Conservation (phyloP, 1,140 invertebrate genomes). For the Arctopsyche grandis region DNA sequence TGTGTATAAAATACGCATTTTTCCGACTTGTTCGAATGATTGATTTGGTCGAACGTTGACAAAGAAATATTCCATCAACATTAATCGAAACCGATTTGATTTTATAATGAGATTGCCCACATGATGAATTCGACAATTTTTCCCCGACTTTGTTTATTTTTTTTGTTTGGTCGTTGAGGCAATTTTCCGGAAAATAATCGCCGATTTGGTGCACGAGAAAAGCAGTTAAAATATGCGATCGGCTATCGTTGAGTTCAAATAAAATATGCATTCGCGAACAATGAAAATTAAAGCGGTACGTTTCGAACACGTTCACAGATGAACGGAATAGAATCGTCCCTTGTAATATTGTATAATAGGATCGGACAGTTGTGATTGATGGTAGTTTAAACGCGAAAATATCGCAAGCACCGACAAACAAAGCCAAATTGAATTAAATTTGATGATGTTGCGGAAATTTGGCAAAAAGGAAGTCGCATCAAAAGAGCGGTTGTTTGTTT, state of each 20-base stretch:
- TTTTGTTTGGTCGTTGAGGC: background rate
- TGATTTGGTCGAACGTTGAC: background rate
- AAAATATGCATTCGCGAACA: background rate
- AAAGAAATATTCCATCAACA: background rate
- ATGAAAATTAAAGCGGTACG: no score
- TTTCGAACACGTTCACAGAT: no score
- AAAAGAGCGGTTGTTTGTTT: no score
- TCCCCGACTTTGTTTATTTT: background rate
- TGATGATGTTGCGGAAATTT: no score
- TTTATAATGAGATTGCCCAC: conserved; percentile 22
- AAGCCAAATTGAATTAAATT: no score
- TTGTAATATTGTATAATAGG: no score
- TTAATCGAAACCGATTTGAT: conserved; percentile 32
- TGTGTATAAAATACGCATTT: no score
- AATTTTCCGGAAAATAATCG: background rate
- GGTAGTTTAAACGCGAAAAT: no score
- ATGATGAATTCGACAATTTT: background rate
- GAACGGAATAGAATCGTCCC: no score
- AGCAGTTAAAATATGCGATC: background rate
- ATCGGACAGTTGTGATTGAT: no score
- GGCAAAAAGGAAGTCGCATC: no score
- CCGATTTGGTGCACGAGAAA: background rate
- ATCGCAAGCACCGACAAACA: no score
- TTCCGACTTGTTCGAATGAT: background rate
- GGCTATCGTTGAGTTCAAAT: background rate